phyloP scores from a whole-genome alignment of 1,140 invertebrate genomes.

The Papilio xuthus region DNA sequence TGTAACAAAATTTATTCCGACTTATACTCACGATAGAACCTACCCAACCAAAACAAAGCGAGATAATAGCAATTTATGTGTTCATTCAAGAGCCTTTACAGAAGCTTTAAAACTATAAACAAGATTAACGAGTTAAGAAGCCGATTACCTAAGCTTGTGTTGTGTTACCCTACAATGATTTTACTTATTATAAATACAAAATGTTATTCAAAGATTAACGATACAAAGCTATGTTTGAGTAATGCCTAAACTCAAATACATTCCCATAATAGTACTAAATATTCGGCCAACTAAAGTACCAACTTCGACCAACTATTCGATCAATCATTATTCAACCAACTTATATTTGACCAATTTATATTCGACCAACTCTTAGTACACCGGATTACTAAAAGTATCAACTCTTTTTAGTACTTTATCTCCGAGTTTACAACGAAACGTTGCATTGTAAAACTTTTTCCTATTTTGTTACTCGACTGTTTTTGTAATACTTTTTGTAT shows the following conservation, averaged over 20 bases:
- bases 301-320: background rate
- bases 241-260: background rate
- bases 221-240: background rate
- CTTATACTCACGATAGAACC: slow-evolving; percentile 18
- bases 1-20: slow-evolving; percentile 27
- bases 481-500: background rate
- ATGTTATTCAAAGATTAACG: slow-evolving; percentile 5
- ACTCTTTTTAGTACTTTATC: background rate
- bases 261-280: background rate
- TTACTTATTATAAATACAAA: slow-evolving; percentile 14
- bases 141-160: slow-evolving; percentile 28
- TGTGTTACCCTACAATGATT: background rate
- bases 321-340: background rate
- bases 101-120: slow-evolving; percentile 36
- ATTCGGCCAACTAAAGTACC: too few relatives aligned
- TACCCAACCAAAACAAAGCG: slow-evolving; percentile 32
- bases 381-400: too few relatives aligned
- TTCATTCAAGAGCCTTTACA: slow-evolving; percentile 36
- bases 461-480: background rate
- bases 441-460: slow-evolving; percentile 8
- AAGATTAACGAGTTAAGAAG: slow-evolving; percentile 33
- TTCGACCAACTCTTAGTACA: too few relatives aligned
- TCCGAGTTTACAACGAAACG: background rate
- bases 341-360: background rate
- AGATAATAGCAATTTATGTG: slow-evolving; percentile 37